These are phyloP conservation scores for Cyanoramphus novaezelandiae DNA, from an alignment of 2,113 vertebrate species.

Conservation along the genomic window DNA sequence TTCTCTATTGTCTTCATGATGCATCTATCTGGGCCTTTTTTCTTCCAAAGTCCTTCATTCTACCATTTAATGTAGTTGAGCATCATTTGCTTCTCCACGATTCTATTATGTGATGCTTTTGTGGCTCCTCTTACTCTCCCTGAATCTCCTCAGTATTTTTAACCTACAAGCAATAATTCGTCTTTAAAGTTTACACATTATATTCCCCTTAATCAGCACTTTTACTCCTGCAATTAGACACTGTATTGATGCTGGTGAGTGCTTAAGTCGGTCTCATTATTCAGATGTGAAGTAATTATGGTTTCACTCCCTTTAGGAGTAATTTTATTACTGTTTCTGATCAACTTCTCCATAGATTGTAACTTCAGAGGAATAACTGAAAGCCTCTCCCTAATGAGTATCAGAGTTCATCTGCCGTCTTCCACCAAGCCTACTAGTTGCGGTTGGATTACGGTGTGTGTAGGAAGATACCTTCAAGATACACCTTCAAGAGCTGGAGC, in stretches of 20 bases:
- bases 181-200: not conserved
- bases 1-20: not conserved
- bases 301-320: not conserved
- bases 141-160: not conserved
- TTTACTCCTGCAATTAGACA: not conserved
- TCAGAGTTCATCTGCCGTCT: not conserved
- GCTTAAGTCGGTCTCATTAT: not conserved
- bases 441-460: not conserved
- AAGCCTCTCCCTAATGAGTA: accelerated
- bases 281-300: not conserved
- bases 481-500: not conserved
- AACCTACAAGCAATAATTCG: not conserved
- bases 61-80: not conserved
- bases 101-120: not conserved
- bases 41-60: not conserved
- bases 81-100: not conserved
- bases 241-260: not conserved
- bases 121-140: not conserved
- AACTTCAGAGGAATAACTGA: not conserved
- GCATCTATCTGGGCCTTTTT: not conserved
- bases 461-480: not conserved
- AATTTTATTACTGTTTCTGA: not conserved
- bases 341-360: not conserved
- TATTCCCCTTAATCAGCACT: not conserved
- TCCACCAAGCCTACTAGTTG: not conserved